Evolutionary conservation across 2,113 vertebrate genomes (phyloP).

Genomic region (Gulo gulo): DNA sequence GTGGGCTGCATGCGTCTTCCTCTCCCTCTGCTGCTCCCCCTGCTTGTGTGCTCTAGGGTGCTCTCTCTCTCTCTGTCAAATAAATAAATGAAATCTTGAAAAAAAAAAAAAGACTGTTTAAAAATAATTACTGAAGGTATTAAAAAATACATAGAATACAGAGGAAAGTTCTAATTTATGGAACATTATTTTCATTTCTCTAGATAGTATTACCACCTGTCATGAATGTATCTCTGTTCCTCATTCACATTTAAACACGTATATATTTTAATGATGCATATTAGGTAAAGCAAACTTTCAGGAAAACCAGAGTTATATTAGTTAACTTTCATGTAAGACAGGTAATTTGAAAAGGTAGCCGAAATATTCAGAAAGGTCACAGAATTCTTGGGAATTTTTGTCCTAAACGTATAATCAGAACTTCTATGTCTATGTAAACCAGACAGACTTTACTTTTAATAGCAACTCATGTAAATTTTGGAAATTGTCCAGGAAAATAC

Average conservation of each 20-base stretch:
- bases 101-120: background rate
- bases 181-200: background rate
- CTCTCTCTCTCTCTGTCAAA: background rate
- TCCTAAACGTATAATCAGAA: constrained; percentile 9
- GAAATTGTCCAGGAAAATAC: constrained; percentile 49
- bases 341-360: constrained; percentile 3
- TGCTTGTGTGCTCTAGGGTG: background rate
- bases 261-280: background rate
- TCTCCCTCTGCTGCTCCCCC: background rate
- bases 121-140: background rate
- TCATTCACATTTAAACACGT: background rate
- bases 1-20: background rate
- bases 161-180: background rate
- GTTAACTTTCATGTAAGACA: background rate
- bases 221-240: background rate
- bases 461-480: constrained; percentile 63
- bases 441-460: constrained; percentile 59
- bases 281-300: background rate
- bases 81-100: background rate
- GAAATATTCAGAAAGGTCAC: constrained; percentile 11
- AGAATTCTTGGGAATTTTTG: constrained; percentile 10
- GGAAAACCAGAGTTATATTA: background rate
- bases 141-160: background rate
- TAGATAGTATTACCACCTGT: background rate
- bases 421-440: constrained; percentile 29